Percentiles rank a stretch among this genome's conserved stretches.
These are phyloP conservation scores for Falco berigora DNA, from an alignment of 2,797 vertebrate species.

Conservation along the genomic window DNA sequence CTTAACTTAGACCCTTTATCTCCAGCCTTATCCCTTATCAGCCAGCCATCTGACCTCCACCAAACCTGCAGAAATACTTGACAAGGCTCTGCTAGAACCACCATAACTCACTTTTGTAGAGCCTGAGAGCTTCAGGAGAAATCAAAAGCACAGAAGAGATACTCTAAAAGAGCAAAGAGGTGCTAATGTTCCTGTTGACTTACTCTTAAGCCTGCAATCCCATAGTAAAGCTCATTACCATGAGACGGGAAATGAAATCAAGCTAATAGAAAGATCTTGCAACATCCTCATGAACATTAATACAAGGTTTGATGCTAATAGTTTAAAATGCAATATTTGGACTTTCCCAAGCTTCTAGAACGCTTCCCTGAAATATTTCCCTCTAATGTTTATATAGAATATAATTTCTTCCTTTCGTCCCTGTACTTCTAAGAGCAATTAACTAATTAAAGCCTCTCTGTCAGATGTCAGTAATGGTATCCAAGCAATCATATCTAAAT, in stretches of 20 bases:
- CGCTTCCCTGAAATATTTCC: neutral
- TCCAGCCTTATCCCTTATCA: neutral
- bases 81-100: neutral
- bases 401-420: neutral
- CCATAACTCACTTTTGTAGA: neutral
- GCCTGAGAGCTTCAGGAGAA: neutral
- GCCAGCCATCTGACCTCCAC: neutral
- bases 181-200: neutral
- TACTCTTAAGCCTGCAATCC: neutral
- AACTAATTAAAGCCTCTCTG: neutral
- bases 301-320: neutral
- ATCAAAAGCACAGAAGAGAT: neutral
- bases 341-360: neutral
- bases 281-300: neutral
- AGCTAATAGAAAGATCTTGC: neutral
- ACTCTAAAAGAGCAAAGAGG: neutral
- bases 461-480: neutral
- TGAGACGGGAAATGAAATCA: neutral
- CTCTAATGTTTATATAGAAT: neutral
- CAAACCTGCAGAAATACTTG: neutral
- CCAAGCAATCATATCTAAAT: neutral
- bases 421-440: neutral
- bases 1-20: neutral
- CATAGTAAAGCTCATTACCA: neutral
- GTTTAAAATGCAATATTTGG: neutral